Percentiles rank a stretch among this genome's conserved stretches.
Conservation (phyloP, 2,797 vertebrate genomes). For the Enteromius trimaculatus region DNA sequence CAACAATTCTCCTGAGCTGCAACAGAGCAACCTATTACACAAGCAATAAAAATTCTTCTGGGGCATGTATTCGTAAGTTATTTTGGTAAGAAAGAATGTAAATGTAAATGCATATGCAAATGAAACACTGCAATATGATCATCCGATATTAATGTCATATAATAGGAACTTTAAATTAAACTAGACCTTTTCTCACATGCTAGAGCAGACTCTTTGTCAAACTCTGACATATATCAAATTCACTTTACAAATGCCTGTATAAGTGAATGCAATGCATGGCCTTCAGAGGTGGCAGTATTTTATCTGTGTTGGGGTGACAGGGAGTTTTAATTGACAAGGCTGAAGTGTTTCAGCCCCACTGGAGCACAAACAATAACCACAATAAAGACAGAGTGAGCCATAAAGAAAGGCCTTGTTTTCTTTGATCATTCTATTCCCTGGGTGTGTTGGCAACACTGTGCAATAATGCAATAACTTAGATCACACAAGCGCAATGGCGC, state of each 20-base stretch:
- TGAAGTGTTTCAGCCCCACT: constrained; percentile 60
- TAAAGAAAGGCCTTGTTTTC: constrained; percentile 66
- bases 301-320: constrained; percentile 59
- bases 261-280: constrained; percentile 52
- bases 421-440: constrained; percentile 64
- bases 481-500: constrained; percentile 35
- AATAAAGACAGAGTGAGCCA: constrained; percentile 68
- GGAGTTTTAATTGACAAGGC: constrained; percentile 68
- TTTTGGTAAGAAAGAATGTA: background rate
- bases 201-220: constrained; percentile 18
- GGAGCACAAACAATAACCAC: constrained; percentile 68
- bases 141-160: constrained; percentile 10
- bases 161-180: constrained; percentile 15
- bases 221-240: constrained; percentile 28
- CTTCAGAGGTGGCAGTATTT: constrained; percentile 61
- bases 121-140: constrained; percentile 1
- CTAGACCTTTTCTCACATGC: background rate
- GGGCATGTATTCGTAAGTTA: background rate
- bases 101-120: constrained; percentile 10
- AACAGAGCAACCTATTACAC: background rate
- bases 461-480: constrained; percentile 56
- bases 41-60: background rate
- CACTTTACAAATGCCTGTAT: constrained; percentile 35
- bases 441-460: constrained; percentile 54
- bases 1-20: background rate